Base-by-base conservation (phyloP, 2,888 invertebrate species). In the Drosophila lacicola region DNA sequence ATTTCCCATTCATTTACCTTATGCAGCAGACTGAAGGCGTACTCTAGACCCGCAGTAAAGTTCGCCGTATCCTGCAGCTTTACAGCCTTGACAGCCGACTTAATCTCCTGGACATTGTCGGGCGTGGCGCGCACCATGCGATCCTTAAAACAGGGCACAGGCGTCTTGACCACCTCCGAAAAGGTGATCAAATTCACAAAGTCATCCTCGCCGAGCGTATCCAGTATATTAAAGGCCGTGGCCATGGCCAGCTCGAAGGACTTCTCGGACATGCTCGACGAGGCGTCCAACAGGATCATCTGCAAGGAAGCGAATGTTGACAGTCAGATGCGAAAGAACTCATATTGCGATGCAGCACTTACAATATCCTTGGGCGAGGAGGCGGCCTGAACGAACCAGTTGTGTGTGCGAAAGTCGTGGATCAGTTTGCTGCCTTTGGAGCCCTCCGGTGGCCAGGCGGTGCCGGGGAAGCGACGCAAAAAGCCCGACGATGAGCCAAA, bases 311-410 rank as follows among this genome's bases (percentile, higher is more conserved):
- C 11, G 47, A 34, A n/a, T 8, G 0, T 19, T 21, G 8, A 13
- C 14, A 45, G 10, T 10, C 6, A 61, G n/a, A 6, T 11, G 1
- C 13, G 1, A 4, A 0, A 13, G 19, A 10, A 0, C 4, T n/a
- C 0, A n/a, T 25, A n/a, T 11, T 4, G 25, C 4, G 10, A 8
- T 34, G 0, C 1, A 10, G 0, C 25, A 87, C 90, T 90, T 77
- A 98, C 96, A 88, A 99, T 94, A 93, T 99, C 99, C 92, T 99
- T 99, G 0, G 99, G 98, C 68, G 98, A 98, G 6, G 98, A 98
- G 13, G 99, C 98, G 0, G 98, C 98, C 83, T 98, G 97, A 11
- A 99, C 97, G 92, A 99, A 99, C 99, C 99, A 99, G 87, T 97
- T 96, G 46, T 98, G 96, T 11, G 97, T 95, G 37, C 99, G 95